A percentile compares a stretch with the other conserved stretches of the same genome.
Conservation (phyloP, 2,113 vertebrate genomes). For the Nycticebus coucang region DNA sequence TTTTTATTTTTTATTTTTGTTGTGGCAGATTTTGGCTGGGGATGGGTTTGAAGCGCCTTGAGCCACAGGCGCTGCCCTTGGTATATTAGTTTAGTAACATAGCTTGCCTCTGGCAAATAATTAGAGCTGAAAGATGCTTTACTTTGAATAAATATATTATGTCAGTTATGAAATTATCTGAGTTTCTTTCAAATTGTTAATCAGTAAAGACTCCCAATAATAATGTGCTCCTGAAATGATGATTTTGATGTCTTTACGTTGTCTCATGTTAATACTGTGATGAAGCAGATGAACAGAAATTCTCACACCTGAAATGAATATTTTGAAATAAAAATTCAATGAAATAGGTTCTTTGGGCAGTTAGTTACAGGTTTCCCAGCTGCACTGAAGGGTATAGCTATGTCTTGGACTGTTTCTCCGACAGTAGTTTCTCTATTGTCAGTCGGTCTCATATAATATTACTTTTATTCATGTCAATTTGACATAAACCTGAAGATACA, state of each 20-base stretch:
- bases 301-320: background rate
- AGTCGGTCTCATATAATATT: background rate
- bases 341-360: background rate
- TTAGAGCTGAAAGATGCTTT: background rate
- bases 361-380: background rate
- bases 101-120: background rate
- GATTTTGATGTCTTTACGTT: background rate
- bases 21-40: no score
- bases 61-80: background rate
- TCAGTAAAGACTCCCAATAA: background rate
- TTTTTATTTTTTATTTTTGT: no score
- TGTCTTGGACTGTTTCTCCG: no score
- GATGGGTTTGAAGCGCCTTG: no score
- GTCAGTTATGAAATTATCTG: background rate
- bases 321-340: slow-evolving; percentile 6
- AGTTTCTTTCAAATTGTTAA: background rate
- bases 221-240: background rate
- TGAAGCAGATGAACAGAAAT: background rate
- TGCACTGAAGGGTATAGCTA: background rate
- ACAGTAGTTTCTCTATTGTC: no score
- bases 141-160: background rate
- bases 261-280: background rate
- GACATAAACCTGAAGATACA: background rate
- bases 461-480: background rate
- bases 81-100: background rate